phyloP scores from a whole-genome alignment of 2,113 vertebrate species.

The Gracilinanus agilis region DNA sequence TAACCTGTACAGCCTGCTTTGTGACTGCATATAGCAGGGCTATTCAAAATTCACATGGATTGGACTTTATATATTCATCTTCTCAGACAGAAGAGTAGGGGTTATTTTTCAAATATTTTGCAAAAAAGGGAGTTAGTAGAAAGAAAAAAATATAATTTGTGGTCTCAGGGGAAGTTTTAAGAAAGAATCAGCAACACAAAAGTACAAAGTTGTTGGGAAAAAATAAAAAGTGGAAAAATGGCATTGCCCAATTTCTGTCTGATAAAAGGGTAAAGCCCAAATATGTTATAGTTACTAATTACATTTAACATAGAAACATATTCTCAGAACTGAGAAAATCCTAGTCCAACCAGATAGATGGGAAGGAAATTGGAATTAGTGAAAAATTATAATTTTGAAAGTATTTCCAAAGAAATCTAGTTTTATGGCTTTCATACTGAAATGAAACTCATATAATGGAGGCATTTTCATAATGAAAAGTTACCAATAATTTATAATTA shows the following conservation, averaged over 20 bases:
- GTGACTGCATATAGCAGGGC: not conserved
- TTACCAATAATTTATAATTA: constrained; percentile 24
- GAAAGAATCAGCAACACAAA: constrained; percentile 18
- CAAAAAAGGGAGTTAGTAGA: not conserved
- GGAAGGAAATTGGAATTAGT: not conserved
- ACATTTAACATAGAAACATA: too few species aligned
- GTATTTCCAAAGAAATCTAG: constrained; percentile 3
- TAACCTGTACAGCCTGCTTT: too few species aligned
- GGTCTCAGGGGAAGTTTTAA: not conserved
- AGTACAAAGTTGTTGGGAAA: not conserved
- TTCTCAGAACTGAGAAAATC: too few species aligned
- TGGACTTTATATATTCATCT: not conserved
- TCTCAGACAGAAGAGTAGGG: not conserved
- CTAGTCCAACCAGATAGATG: not conserved
- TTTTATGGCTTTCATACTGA: constrained; percentile 35
- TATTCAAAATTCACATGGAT: not conserved
- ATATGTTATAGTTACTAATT: not conserved
- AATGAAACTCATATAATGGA: not conserved
- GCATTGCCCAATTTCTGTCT: constrained; percentile 13
- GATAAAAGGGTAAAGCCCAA: not conserved
- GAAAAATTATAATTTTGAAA: constrained; percentile 10
- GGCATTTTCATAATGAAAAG: not conserved
- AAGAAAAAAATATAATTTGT: not conserved
- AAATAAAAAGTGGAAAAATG: not conserved
- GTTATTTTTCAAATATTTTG: constrained; percentile 10